These are phyloP conservation scores for Staurois parvus DNA, from an alignment of 2,797 vertebrate species.

Conservation along the genomic window DNA sequence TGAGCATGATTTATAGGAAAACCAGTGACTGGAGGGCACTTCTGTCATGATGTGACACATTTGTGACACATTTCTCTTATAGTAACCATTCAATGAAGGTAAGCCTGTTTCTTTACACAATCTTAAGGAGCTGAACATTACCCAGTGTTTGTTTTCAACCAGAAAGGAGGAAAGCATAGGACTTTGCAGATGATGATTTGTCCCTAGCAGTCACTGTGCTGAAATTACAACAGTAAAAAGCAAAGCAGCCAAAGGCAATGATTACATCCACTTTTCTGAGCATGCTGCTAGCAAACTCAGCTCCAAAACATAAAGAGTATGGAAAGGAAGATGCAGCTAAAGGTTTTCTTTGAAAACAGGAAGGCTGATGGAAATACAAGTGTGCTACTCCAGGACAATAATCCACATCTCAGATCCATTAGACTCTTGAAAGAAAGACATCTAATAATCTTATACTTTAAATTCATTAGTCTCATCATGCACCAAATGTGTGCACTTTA, in stretches of 20 bases:
- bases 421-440: neutral
- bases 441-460: neutral
- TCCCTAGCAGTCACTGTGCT: constrained; percentile 47
- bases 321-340: constrained; percentile 24
- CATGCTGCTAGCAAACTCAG: constrained; percentile 56
- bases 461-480: neutral
- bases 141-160: constrained; percentile 25
- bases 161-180: constrained; percentile 20
- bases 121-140: constrained; percentile 28
- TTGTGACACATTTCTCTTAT: constrained; percentile 43
- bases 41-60: constrained; percentile 31
- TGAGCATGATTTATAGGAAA: constrained; percentile 42
- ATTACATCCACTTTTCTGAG: constrained; percentile 59
- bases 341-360: constrained; percentile 27
- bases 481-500: neutral
- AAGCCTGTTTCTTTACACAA: constrained; percentile 24
- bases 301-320: constrained; percentile 44
- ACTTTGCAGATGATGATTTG: constrained; percentile 33
- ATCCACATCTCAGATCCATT: neutral
- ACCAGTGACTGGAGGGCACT: constrained; percentile 43
- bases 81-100: constrained; percentile 34
- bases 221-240: constrained; percentile 58
- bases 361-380: constrained; percentile 25
- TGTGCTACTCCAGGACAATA: constrained; percentile 8
- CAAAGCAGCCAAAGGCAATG: constrained; percentile 59